phyloP scores from a whole-genome alignment of 2,888 invertebrate genomes.

The Elegia similella region DNA sequence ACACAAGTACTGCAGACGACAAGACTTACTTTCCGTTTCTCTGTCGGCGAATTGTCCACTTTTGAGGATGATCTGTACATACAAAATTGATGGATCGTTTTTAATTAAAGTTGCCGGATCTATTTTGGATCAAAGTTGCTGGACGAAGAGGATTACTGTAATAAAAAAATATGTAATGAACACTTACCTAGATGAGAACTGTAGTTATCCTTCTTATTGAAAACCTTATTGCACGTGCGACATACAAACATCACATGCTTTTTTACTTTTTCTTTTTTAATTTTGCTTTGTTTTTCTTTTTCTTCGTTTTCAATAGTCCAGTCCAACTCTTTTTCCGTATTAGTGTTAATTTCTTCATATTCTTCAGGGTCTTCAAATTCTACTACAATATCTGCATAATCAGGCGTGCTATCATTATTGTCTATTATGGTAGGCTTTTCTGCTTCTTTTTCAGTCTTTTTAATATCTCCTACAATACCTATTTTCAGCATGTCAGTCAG shows the following conservation, averaged over 20 bases:
- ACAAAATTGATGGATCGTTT: too few relatives aligned
- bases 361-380: conserved; percentile 31
- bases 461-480: conserved; percentile 46
- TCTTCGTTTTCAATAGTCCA: conserved; percentile 14
- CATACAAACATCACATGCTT: conserved; percentile 52
- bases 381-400: conserved; percentile 32
- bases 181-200: conserved; percentile 67
- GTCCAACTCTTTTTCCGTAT: conserved; percentile 4
- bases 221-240: conserved; percentile 61
- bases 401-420: conserved; percentile 20
- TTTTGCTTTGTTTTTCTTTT: conserved; percentile 26
- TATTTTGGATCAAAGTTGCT: too few relatives aligned
- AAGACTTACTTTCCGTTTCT: too few relatives aligned
- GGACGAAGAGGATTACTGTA: too few relatives aligned
- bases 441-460: conserved; percentile 25
- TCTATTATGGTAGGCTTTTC: conserved; percentile 15
- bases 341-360: not conserved
- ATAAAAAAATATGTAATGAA: not conserved
- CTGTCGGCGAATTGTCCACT: too few relatives aligned
- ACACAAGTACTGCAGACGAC: too few relatives aligned
- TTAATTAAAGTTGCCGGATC: too few relatives aligned
- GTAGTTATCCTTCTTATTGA: conserved; percentile 65
- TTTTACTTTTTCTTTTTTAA: conserved; percentile 37
- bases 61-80: too few relatives aligned
- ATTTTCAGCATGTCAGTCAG: conserved; percentile 72